These are phyloP conservation scores for Paramormyrops hopkinsi DNA, from an alignment of 2,797 vertebrate genomes.

Conservation along the genomic window DNA sequence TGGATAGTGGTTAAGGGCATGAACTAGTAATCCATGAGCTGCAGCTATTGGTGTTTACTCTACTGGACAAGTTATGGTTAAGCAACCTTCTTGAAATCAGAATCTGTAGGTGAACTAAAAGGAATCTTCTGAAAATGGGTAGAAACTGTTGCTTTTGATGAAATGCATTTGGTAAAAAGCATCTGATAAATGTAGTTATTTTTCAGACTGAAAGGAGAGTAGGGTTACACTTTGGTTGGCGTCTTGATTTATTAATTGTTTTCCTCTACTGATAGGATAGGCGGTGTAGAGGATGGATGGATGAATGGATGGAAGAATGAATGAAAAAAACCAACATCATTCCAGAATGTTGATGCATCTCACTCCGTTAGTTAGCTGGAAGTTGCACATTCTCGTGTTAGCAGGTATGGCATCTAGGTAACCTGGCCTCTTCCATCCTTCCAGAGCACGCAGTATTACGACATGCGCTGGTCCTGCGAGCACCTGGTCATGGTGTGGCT, in stretches of 20 bases:
- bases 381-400: background rate
- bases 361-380: background rate
- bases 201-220: background rate
- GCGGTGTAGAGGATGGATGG: background rate
- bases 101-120: background rate
- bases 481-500: slow-evolving; percentile 99
- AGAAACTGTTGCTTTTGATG: background rate
- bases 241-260: background rate
- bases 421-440: background rate
- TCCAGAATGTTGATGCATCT: background rate
- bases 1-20: background rate
- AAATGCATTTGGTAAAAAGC: background rate
- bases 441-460: slow-evolving; percentile 98
- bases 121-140: background rate
- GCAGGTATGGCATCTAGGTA: background rate
- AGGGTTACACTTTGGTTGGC: background rate
- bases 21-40: background rate
- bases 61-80: background rate
- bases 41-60: background rate
- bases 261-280: background rate
- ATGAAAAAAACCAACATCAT: background rate
- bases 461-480: slow-evolving; percentile 99
- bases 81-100: background rate
- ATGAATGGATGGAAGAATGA: background rate
- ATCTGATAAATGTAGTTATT: background rate